Percentiles rank a stretch among this genome's conserved stretches.
These are phyloP conservation scores for Chlorops oryzae DNA, from an alignment of 1,140 invertebrate genomes.

Conservation along the genomic window DNA sequence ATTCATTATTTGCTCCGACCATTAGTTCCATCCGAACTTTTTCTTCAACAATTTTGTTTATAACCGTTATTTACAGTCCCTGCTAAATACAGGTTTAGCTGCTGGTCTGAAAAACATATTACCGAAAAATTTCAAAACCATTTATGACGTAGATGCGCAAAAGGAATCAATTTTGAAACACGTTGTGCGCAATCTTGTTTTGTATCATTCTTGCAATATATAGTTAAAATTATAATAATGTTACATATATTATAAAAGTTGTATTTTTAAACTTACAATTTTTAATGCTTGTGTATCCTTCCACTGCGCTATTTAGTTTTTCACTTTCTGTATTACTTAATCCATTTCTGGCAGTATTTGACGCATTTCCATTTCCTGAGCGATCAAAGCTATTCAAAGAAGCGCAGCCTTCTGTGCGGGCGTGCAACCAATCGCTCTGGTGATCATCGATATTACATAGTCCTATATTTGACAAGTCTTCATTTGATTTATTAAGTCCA, in stretches of 20 bases:
- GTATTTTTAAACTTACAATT: slow-evolving; percentile 41
- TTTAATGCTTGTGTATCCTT: slow-evolving; percentile 46
- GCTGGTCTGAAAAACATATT: too few relatives aligned
- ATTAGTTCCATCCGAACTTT: too few relatives aligned
- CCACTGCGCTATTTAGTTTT: slow-evolving; percentile 35
- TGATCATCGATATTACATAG: slow-evolving; percentile 29
- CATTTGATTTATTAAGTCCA: slow-evolving; percentile 47
- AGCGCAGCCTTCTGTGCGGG: slow-evolving; percentile 53
- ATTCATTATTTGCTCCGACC: too few relatives aligned
- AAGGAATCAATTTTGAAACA: too few relatives aligned
- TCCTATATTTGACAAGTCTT: slow-evolving; percentile 32
- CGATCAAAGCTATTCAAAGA: slow-evolving; percentile 53
- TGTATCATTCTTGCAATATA: too few relatives aligned
- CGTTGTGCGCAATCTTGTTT: too few relatives aligned
- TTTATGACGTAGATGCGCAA: too few relatives aligned
- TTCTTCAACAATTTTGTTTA: too few relatives aligned
- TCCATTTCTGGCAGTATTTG: slow-evolving; percentile 24
- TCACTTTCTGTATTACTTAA: slow-evolving; percentile 32
- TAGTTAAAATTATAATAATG: neutral
- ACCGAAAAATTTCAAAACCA: too few relatives aligned
- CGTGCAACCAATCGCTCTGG: slow-evolving; percentile 49
- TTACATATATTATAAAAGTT: neutral
- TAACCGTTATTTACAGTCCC: too few relatives aligned
- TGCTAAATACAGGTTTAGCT: too few relatives aligned
- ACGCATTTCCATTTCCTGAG: slow-evolving; percentile 33